phyloP scores from a whole-genome alignment of 2,888 invertebrate genomes.

The Teinopalpus imperialis region DNA sequence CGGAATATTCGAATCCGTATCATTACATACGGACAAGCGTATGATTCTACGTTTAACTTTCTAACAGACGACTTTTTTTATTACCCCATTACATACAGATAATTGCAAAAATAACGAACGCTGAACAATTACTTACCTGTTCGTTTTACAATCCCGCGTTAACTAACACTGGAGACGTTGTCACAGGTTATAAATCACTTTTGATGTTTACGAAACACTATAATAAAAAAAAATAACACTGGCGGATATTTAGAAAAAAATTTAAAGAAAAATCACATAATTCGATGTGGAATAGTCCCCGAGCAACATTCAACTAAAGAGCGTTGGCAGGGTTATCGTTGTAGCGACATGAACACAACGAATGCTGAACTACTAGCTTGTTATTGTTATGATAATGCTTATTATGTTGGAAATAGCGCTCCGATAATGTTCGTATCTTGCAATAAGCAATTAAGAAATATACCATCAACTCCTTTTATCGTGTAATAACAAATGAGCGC shows the following conservation, averaged over 20 bases:
- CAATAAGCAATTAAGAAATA: slow-evolving; percentile 75
- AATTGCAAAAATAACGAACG: slow-evolving; percentile 10
- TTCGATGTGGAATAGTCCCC: slow-evolving; percentile 6
- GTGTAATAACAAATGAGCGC: slow-evolving; percentile 53
- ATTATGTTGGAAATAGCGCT: slow-evolving; percentile 76
- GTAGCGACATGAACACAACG: slow-evolving; percentile 50
- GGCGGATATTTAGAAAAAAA: slow-evolving; percentile 7
- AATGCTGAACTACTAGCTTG: slow-evolving; percentile 65
- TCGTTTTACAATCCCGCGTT: slow-evolving; percentile 9
- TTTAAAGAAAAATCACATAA: slow-evolving; percentile 7
- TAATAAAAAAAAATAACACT: slow-evolving; percentile 14
- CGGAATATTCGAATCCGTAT: slow-evolving; percentile 15
- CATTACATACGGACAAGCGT: slow-evolving; percentile 7
- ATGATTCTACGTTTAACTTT: slow-evolving; percentile 16
- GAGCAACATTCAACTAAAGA: slow-evolving; percentile 33
- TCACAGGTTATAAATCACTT: slow-evolving; percentile 2
- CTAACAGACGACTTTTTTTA: not conserved
- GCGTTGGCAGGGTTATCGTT: slow-evolving; percentile 25
- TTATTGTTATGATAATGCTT: slow-evolving; percentile 80
- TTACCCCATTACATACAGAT: not conserved
- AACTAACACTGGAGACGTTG: slow-evolving; percentile 1
- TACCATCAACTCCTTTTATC: slow-evolving; percentile 56
- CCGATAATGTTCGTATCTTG: slow-evolving; percentile 73
- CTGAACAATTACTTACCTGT: slow-evolving; percentile 9
- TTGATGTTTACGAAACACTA: not conserved